Percentiles rank a stretch among this genome's conserved stretches.
Evolutionary conservation across 2,888 invertebrate species (phyloP).

Genomic region (Nymphalis urticae): DNA sequence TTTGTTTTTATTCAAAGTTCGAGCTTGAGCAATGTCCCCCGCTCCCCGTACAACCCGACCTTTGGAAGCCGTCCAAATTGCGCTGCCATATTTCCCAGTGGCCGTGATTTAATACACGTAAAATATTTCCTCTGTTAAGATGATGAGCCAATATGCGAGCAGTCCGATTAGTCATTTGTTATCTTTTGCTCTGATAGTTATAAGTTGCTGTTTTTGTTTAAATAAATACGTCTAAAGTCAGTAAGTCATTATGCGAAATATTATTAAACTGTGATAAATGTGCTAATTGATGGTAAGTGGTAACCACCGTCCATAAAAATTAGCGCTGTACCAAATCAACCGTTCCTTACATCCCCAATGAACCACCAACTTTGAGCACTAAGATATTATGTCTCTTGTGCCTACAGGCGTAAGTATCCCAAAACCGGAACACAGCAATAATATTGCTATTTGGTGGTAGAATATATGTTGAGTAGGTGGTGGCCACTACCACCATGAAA

Average conservation of each 20-base stretch:
- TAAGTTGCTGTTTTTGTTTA: background rate
- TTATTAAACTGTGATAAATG: no score
- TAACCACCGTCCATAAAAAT: no score
- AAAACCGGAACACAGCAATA: no score
- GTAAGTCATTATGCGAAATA: background rate
- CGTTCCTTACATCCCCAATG: no score
- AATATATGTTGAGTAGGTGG: no score
- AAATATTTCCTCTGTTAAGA: conserved; percentile 41
- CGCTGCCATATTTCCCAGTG: conserved; percentile 42
- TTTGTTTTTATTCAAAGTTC: conserved; percentile 43
- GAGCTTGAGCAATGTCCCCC: conserved; percentile 39
- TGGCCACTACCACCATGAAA: no score
- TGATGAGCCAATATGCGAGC: conserved; percentile 38
- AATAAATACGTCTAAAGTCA: background rate
- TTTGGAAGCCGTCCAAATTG: conserved; percentile 43
- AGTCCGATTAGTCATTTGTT: conserved; percentile 38
- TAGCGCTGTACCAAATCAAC: no score
- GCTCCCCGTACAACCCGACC: conserved; percentile 39
- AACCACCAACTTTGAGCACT: no score
- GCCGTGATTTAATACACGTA: conserved; percentile 40
- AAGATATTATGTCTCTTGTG: no score
- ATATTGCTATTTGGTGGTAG: no score
- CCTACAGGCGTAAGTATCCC: no score
- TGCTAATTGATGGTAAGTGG: no score
- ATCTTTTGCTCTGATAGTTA: conserved; percentile 22